Evolutionary conservation across 2,797 vertebrate species (phyloP).

Genomic region (Tragopan temminckii): DNA sequence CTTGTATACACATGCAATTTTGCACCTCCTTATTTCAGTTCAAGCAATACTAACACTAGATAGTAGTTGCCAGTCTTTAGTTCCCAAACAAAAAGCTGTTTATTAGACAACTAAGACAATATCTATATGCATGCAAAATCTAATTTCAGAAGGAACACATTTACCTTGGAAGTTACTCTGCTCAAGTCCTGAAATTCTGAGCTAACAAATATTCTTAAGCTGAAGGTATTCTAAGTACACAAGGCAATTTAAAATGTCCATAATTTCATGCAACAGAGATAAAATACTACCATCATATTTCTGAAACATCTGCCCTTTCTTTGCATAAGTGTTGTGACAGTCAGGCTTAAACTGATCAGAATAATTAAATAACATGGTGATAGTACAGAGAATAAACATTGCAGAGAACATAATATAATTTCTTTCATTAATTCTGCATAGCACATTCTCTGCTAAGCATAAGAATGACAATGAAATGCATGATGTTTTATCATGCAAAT

Average conservation of each 20-base stretch:
- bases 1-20: not conserved
- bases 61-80: not conserved
- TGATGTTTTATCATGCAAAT: constrained; percentile 30
- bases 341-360: constrained; percentile 8
- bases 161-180: not conserved
- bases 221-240: constrained; percentile 28
- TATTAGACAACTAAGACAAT: not conserved
- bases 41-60: not conserved
- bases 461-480: constrained; percentile 1
- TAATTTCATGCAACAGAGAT: not conserved
- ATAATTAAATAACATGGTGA: constrained; percentile 28
- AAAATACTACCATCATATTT: not conserved
- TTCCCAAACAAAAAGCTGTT: not conserved
- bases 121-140: not conserved
- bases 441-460: constrained; percentile 21
- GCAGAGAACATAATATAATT: not conserved
- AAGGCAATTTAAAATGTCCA: constrained; percentile 6
- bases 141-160: not conserved
- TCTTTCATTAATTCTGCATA: constrained; percentile 36
- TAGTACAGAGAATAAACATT: constrained; percentile 46
- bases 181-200: not conserved
- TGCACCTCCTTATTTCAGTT: not conserved
- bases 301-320: not conserved
- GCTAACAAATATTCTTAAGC: not conserved
- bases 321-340: not conserved